Evolutionary conservation across 2,113 vertebrate genomes (phyloP).

Genomic region (Macquaria australasica): DNA sequence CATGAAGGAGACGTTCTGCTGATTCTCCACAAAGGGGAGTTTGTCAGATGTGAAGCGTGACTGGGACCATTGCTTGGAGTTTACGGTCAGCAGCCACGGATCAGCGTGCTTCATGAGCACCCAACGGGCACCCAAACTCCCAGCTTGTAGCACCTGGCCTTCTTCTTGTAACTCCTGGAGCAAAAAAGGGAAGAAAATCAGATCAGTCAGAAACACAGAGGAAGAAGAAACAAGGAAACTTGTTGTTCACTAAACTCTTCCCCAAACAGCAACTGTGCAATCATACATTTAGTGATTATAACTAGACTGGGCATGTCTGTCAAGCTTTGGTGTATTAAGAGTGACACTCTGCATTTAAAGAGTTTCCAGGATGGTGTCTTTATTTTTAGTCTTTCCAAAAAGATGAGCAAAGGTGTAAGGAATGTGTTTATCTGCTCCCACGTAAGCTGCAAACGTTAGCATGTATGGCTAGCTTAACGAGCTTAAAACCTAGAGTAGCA

Average conservation of each 20-base stretch:
- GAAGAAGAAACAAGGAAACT: background rate
- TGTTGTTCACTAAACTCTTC: background rate
- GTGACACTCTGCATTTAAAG: too few relatives aligned
- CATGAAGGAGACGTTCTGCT: slow-evolving; percentile 51
- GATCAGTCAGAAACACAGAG: background rate
- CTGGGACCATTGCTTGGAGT: slow-evolving; percentile 42
- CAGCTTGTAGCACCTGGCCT: slow-evolving; percentile 65
- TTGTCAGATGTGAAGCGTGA: background rate
- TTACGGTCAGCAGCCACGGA: slow-evolving; percentile 73
- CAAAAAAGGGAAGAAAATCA: background rate
- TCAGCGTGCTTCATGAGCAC: slow-evolving; percentile 68
- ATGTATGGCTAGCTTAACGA: too few relatives aligned
- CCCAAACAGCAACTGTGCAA: background rate
- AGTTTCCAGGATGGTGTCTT: too few relatives aligned
- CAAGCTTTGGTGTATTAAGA: too few relatives aligned
- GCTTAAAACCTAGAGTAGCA: too few relatives aligned
- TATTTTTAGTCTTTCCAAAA: too few relatives aligned
- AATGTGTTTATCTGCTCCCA: too few relatives aligned
- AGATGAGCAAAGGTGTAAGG: too few relatives aligned
- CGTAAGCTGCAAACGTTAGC: too few relatives aligned
- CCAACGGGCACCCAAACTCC: slow-evolving; percentile 61
- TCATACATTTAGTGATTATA: background rate
- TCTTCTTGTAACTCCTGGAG: slow-evolving; percentile 68
- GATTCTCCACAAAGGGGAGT: background rate
- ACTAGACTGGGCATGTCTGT: background rate